These are phyloP conservation scores for Zaprionus gabonicus DNA, from an alignment of 1,140 invertebrate species.

Conservation along the genomic window DNA sequence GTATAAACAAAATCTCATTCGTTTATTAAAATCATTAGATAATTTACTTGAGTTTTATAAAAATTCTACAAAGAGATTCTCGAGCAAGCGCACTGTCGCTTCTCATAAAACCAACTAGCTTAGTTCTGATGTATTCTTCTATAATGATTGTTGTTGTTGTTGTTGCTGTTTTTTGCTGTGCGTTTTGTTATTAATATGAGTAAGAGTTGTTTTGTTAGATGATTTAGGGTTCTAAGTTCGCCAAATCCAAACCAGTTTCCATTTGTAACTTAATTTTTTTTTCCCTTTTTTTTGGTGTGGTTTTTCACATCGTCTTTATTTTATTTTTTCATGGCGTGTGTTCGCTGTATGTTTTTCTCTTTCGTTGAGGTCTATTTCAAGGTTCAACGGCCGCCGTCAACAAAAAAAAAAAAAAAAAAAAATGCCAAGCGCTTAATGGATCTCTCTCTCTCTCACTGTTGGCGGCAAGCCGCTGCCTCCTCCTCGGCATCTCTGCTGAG, in stretches of 20 bases:
- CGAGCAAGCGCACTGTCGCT: conserved; percentile 29
- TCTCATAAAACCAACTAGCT: conserved; percentile 31
- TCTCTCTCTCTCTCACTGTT: conserved; percentile 6
- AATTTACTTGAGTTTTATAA: background rate
- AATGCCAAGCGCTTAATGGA: conserved; percentile 59
- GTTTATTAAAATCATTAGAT: background rate
- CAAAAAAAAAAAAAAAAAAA: conserved; percentile 45
- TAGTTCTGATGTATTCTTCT: conserved; percentile 43
- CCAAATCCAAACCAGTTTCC: conserved; percentile 79
- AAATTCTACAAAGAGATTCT: background rate
- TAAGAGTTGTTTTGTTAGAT: conserved; percentile 64
- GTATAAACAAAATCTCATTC: background rate
- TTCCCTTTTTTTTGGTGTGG: conserved; percentile 56
- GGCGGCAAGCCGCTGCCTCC: conserved; percentile 8
- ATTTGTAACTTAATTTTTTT: conserved; percentile 71
- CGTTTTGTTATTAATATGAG: conserved; percentile 75
- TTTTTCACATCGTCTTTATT: conserved; percentile 56
- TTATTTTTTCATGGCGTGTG: conserved; percentile 28
- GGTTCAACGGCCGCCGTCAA: conserved; percentile 67
- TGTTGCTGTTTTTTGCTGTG: conserved; percentile 25
- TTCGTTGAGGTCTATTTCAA: conserved; percentile 70
- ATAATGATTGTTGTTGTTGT: conserved; percentile 42
- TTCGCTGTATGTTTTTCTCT: conserved; percentile 61
- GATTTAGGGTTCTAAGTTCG: conserved; percentile 76
- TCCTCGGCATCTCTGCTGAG: conserved; percentile 23